Evolutionary conservation across 2,888 invertebrate species (phyloP).

Genomic region (Tribolium freemani): DNA sequence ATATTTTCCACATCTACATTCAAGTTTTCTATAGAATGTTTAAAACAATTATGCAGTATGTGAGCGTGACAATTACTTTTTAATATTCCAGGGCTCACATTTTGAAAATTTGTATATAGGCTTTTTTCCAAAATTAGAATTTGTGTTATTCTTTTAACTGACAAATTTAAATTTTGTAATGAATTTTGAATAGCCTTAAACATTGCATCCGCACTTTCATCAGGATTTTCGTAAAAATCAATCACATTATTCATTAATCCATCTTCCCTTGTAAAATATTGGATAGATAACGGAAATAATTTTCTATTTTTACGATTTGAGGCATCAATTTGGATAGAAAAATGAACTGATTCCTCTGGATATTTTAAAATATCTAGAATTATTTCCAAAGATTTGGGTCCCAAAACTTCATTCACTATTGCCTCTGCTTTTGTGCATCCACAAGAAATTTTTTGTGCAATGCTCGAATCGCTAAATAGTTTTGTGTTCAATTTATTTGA

Average conservation of each 20-base stretch:
- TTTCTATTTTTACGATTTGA: slow-evolving; percentile 7
- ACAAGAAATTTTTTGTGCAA: too few species aligned
- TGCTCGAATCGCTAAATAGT: too few species aligned
- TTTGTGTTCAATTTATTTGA: too few species aligned
- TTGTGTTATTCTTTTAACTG: slow-evolving; percentile 10
- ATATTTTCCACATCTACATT: slow-evolving; percentile 35
- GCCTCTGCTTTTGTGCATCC: too few species aligned
- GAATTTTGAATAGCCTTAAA: not conserved
- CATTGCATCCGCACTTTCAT: slow-evolving; percentile 8
- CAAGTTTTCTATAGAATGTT: slow-evolving; percentile 10
- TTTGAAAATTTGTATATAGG: too few species aligned
- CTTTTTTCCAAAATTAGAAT: slow-evolving; percentile 27
- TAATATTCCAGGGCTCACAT: too few species aligned
- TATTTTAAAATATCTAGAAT: too few species aligned
- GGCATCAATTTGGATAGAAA: slow-evolving; percentile 5
- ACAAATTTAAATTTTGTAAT: not conserved
- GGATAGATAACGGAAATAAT: slow-evolving; percentile 16
- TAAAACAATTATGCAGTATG: slow-evolving; percentile 30
- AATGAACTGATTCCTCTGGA: too few species aligned
- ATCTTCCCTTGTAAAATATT: not conserved
- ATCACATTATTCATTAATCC: slow-evolving; percentile 8
- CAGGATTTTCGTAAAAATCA: slow-evolving; percentile 19
- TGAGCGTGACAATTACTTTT: too few species aligned
- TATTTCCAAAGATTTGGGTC: too few species aligned
- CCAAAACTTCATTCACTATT: too few species aligned